These are phyloP conservation scores for Aleiodes alternator DNA, from an alignment of 2,888 invertebrate genomes.

Conservation along the genomic window DNA sequence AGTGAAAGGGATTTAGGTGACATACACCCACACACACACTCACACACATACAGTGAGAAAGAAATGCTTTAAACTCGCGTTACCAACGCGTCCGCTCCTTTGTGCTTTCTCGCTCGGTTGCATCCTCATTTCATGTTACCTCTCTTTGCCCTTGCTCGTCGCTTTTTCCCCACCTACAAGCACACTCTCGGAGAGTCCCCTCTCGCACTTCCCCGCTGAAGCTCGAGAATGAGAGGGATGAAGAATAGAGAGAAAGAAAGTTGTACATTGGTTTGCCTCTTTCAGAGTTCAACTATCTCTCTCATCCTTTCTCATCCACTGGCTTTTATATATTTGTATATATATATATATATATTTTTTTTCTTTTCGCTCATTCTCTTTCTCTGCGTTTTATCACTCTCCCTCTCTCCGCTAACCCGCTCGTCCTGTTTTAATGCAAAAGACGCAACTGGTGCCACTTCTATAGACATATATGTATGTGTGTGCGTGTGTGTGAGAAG, in stretches of 20 bases:
- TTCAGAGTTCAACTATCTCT: conserved; percentile 40
- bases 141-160: background rate
- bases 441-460: conserved; percentile 52
- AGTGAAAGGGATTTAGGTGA: conserved; percentile 25
- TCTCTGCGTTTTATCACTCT: conserved; percentile 19
- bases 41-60: conserved; percentile 29
- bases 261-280: conserved; percentile 44
- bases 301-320: conserved; percentile 13
- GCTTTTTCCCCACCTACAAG: conserved; percentile 15
- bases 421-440: conserved; percentile 45
- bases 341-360: background rate
- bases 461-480: conserved; percentile 20
- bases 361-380: conserved; percentile 17
- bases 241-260: conserved; percentile 47
- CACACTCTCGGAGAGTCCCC: background rate
- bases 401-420: conserved; percentile 35
- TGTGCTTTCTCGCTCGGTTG: conserved; percentile 58
- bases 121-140: conserved; percentile 45
- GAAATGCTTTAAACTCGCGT: conserved; percentile 56
- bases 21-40: conserved; percentile 5
- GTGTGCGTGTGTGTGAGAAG: background rate
- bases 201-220: too few species aligned
- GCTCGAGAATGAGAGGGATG: conserved; percentile 28
- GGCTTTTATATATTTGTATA: conserved; percentile 12
- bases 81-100: conserved; percentile 56